A percentile compares a stretch with the other conserved stretches of the same genome.
phyloP scores from a whole-genome alignment of 2,113 vertebrate species.

The Rhinolophus sinicus region DNA sequence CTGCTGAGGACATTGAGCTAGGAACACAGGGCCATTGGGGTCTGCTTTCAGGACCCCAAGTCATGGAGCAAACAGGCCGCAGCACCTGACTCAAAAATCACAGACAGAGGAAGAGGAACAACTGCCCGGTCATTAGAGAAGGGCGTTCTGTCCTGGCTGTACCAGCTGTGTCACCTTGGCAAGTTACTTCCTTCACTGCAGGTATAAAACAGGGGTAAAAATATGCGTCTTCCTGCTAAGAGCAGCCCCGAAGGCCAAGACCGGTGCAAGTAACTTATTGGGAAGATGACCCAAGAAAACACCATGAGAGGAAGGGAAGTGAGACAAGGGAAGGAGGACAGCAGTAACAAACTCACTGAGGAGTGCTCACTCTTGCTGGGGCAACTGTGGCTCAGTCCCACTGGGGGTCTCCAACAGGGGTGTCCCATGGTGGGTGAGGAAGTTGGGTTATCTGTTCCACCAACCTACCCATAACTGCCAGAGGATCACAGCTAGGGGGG shows the following conservation, averaged over 20 bases:
- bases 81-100: neutral
- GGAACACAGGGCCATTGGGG: neutral
- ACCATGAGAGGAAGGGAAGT: neutral
- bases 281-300: neutral
- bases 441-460: neutral
- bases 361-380: too few species aligned
- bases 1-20: neutral
- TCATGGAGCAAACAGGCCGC: neutral
- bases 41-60: neutral
- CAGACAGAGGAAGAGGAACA: accelerated
- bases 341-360: accelerated
- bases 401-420: neutral
- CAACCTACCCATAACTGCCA: neutral
- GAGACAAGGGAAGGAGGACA: neutral
- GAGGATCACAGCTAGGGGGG: neutral
- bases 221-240: neutral
- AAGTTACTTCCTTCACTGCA: neutral
- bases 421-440: neutral
- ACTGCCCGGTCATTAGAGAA: neutral
- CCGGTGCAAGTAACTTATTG: neutral
- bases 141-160: neutral
- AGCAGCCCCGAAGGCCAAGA: neutral
- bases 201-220: neutral
- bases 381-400: neutral
- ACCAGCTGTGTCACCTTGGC: neutral